Evolutionary conservation across 2,888 invertebrate species (phyloP).

Genomic region (Mactromeris polynyma): DNA sequence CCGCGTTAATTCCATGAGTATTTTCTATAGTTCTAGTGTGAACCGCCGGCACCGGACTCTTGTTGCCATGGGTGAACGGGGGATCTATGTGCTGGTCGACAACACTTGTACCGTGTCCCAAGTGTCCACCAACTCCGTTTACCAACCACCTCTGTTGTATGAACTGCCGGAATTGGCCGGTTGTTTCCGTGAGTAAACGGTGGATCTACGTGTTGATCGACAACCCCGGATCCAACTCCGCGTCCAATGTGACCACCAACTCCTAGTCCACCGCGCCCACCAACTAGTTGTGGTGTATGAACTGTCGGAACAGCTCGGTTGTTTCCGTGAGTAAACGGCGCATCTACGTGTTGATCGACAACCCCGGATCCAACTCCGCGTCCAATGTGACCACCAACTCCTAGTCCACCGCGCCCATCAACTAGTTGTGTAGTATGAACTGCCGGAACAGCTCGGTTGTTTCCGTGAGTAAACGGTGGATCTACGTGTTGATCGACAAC

Average conservation of each 20-base stretch:
- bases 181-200: background rate
- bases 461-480: background rate
- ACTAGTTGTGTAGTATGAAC: background rate
- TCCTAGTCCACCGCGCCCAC: too few relatives aligned
- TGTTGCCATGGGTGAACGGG: background rate
- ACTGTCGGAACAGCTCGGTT: background rate
- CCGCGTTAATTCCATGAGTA: background rate
- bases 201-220: background rate
- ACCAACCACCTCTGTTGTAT: background rate
- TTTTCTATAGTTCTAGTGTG: background rate
- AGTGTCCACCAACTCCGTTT: background rate
- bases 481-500: background rate
- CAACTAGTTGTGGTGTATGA: background rate
- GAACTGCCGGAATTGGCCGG: background rate
- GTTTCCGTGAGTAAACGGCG: background rate
- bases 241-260: background rate
- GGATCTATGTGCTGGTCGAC: background rate
- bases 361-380: background rate
- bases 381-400: too few relatives aligned
- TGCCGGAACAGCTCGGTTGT: background rate
- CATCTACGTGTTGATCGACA: background rate
- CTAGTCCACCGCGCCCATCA: too few relatives aligned
- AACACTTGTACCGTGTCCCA: background rate
- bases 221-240: background rate
- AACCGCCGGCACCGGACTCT: background rate